Percentiles rank a stretch among this genome's conserved stretches.
Conservation (phyloP, 2,888 invertebrate genomes). For the Megaustenia siamemsis region DNA sequence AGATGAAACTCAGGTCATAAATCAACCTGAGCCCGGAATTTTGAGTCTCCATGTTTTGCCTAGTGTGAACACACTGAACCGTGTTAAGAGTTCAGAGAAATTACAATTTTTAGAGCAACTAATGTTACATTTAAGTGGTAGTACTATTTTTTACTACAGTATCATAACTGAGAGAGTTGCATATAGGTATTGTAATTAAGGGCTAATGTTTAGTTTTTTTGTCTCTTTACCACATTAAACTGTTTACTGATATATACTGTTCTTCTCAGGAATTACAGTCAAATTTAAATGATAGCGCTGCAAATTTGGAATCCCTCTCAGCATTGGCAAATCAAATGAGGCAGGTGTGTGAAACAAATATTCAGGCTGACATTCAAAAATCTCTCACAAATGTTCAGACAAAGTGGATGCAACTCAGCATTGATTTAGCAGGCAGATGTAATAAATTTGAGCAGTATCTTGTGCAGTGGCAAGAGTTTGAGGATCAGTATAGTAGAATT, state of each 20-base stretch:
- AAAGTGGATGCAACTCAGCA: slow-evolving; percentile 67
- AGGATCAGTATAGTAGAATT: slow-evolving; percentile 67
- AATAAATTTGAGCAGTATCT: slow-evolving; percentile 68
- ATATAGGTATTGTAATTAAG: no score
- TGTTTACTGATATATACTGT: neutral
- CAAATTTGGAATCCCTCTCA: slow-evolving; percentile 65
- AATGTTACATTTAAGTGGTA: no score
- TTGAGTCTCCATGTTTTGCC: no score
- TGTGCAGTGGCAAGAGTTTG: slow-evolving; percentile 73
- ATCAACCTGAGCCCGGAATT: no score
- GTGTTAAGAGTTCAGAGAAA: no score
- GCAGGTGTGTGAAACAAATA: slow-evolving; percentile 71
- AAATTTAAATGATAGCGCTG: slow-evolving; percentile 64
- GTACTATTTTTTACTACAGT: no score
- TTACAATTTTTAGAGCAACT: no score
- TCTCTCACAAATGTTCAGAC: slow-evolving; percentile 66
- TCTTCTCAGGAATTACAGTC: slow-evolving; percentile 63
- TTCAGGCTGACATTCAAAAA: slow-evolving; percentile 68
- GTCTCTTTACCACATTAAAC: no score
- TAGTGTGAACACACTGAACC: no score
- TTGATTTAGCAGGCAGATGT: slow-evolving; percentile 62
- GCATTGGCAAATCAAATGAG: slow-evolving; percentile 66
- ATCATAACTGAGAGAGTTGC: no score
- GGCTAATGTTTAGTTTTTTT: no score
- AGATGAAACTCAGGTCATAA: no score